phyloP scores from a whole-genome alignment of 2,113 vertebrate species.

The Stigmatopora nigra region DNA sequence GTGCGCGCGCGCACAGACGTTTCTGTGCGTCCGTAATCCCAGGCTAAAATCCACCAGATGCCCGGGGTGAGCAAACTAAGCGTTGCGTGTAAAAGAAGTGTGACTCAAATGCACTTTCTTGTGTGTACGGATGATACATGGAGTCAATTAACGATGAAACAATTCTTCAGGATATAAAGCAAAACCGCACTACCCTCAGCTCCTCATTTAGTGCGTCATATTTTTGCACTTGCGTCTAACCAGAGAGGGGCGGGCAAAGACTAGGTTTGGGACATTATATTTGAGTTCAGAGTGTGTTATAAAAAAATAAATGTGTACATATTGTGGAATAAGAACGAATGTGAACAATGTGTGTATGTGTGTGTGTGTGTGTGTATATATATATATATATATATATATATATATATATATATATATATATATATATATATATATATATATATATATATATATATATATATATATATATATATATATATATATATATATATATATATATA shows the following conservation, averaged over 20 bases:
- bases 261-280: neutral
- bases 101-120: neutral
- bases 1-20: neutral
- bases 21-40: neutral
- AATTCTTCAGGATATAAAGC: neutral
- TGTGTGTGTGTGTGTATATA: neutral
- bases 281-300: neutral
- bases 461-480: no score
- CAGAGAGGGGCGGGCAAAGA: neutral
- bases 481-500: no score
- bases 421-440: neutral
- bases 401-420: no score
- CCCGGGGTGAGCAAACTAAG: neutral
- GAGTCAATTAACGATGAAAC: neutral
- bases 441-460: neutral
- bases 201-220: neutral
- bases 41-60: conserved; percentile 1
- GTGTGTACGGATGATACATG: neutral
- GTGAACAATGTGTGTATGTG: neutral
- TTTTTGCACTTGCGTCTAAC: neutral
- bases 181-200: neutral
- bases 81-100: neutral
- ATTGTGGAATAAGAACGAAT: neutral
- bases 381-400: neutral
- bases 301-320: neutral